Evolutionary conservation across 2,888 invertebrate genomes (phyloP), one percentile per base, ranked within the genome.

Genomic region (Rhodophaea formosa): DNA sequence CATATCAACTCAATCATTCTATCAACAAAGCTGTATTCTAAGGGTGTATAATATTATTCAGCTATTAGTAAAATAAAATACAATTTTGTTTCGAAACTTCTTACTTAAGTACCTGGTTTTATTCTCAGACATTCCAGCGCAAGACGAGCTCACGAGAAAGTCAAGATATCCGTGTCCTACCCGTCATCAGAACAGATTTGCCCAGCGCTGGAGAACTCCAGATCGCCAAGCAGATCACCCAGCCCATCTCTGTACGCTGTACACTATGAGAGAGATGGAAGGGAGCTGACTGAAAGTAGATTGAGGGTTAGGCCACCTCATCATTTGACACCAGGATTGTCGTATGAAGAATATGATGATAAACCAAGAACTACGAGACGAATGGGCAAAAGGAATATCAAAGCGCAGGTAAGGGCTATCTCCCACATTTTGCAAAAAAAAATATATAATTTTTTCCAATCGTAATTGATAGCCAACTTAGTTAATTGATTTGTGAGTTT

Each of bases 351-450:
- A 43, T 83, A 80, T 32, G 89, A 89, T 60, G 91, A 90, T 63
- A 91, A 90, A 56, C 90, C 91, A 0, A 78, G 93, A 23, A 82
- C 93, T 0, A 92, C 93, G 12, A 92, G 94, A 67, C 93, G 95
- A 69, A 96, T 97, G 96, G 97, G 97, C 30, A 96, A 96, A 74
- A 92, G 97, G 60, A 97, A 97, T 80, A 96, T 97, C 62, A 97
- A 97, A 81, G 96, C 97, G 3, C 96, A 96, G 92, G 97, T 97
- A 58, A 56, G 59, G 57, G n/a, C n/a, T n/a, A n/a, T n/a, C n/a
- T n/a, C n/a, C n/a, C n/a, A n/a, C n/a, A n/a, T n/a, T n/a, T n/a
- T n/a, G n/a, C n/a, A n/a, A n/a, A n/a, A n/a, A n/a, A n/a, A n/a
- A n/a, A n/a, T n/a, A n/a, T n/a, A 23, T 23, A 23, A 23, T 5